phyloP scores from a whole-genome alignment of 92 coral and sea anemone species.

The Siderastrea radians region DNA sequence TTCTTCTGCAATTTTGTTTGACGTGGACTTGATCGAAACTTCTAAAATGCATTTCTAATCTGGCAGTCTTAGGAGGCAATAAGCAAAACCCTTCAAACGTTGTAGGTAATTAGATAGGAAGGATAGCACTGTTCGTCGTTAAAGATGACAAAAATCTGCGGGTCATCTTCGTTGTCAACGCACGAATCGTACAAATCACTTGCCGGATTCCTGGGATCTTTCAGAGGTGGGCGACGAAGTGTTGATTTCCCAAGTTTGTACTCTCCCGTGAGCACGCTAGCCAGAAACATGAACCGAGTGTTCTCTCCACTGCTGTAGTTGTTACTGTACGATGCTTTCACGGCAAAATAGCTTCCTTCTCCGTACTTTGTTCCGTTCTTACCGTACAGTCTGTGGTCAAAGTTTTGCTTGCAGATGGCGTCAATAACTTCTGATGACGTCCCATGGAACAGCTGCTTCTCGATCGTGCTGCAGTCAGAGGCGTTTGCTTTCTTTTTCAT shows the following conservation, averaged over 20 bases:
- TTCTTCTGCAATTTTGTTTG: too few relatives aligned
- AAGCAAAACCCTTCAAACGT: background rate
- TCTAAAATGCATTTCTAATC: background rate
- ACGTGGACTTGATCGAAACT: too few relatives aligned
- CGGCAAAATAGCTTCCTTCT: constrained; percentile 92
- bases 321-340: constrained; percentile 76
- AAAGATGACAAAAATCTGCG: constrained; percentile 86
- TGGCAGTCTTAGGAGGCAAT: constrained; percentile 41
- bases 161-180: constrained; percentile 65
- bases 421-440: constrained; percentile 63
- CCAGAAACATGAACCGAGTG: constrained; percentile 73
- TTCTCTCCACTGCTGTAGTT: constrained; percentile 42
- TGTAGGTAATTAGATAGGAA: background rate
- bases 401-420: constrained; percentile 94
- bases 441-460: constrained; percentile 86
- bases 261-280: constrained; percentile 83
- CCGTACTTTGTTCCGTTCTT: constrained; percentile 88
- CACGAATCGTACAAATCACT: constrained; percentile 87
- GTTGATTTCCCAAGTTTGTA: constrained; percentile 53
- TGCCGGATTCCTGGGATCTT: constrained; percentile 77
- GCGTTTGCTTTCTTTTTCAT: constrained; percentile 62
- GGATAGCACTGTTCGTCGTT: constrained; percentile 89
- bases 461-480: constrained; percentile 11
- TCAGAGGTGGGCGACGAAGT: constrained; percentile 80
- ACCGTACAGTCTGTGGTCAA: constrained; percentile 93